Base-by-base conservation (phyloP, 1,140 invertebrate species). In the Microplitis demolitor region DNA sequence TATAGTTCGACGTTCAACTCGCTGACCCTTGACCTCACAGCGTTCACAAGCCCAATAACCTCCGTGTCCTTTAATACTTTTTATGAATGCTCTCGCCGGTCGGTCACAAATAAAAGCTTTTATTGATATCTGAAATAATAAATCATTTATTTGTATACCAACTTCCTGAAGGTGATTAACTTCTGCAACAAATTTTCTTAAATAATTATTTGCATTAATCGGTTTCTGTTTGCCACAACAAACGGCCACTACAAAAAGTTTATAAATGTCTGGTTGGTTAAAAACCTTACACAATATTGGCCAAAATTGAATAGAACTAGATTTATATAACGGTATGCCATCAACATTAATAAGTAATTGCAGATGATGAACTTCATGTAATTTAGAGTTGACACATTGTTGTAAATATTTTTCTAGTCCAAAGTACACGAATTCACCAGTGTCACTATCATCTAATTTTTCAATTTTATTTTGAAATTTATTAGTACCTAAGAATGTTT, bases 401-500 rank as follows among this genome's bases (percentile, higher is more conserved):
- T 67, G 24, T n/a, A 75, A 31, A 2, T 62, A 6, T 51, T 67
- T 33, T 63, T 34, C 31, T 60, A 71, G 8, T n/a, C 68, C 73
- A n/a, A 68, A 67, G 56, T 74, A 74, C 5, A 71, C 63, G 67
- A 67, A 74, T 39, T 74, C 56, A 56, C 67, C 54, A 5, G 35
- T 4, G 50, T 24, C 33, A 53, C 35, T n/a, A 66, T 63, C 64
- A 31, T 71, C 54, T 8, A 67, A 61, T 11, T 54, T 37, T 13
- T 16, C 34, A 37, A 74, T 71, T 31, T 71, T 16, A 68, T 67
- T 68, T 37, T 35, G n/a, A 5, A 24, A 63, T 35, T 39, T 13
- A 13, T n/a, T 37, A 11, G 73, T 74, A 51, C 62, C 67, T 14
- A 68, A 53, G 61, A 74, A 74, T 68, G 73, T 74, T 74, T 74